Evolutionary conservation across 2,888 invertebrate genomes (phyloP).

Genomic region (Linyphia triangularis): DNA sequence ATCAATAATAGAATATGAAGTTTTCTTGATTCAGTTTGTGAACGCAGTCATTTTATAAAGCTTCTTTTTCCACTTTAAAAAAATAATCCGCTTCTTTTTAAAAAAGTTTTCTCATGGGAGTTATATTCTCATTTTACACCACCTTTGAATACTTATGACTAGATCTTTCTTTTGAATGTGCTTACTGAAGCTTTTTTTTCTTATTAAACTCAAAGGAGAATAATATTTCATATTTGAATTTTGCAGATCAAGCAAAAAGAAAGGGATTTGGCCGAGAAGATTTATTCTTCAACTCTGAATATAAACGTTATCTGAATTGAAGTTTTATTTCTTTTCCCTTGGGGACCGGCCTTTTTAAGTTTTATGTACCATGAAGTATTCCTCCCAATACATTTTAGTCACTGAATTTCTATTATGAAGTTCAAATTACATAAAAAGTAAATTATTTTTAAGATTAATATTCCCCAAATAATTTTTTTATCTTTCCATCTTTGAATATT

Average conservation of each 20-base stretch:
- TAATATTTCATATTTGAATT: constrained; percentile 19
- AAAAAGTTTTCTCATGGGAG: not conserved
- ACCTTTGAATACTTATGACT: constrained; percentile 15
- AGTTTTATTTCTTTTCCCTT: not conserved
- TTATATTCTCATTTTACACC: not conserved
- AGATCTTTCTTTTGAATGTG: not conserved
- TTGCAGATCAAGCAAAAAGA: not conserved
- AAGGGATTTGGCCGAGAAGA: constrained; percentile 6
- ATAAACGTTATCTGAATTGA: constrained; percentile 15
- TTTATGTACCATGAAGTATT: not conserved
- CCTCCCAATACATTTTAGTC: not conserved
- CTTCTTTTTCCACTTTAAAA: no score
- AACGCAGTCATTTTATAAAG: no score
- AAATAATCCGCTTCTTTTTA: no score
- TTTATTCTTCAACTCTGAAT: constrained; percentile 4
- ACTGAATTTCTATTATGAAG: not conserved
- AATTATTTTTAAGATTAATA: no score
- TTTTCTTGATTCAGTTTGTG: no score
- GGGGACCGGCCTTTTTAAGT: constrained; percentile 5
- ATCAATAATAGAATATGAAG: no score
- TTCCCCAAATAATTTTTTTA: no score
- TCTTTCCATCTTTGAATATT: no score
- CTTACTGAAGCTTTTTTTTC: not conserved
- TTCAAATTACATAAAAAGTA: not conserved
- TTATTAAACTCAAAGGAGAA: not conserved